A percentile compares a stretch with the other conserved stretches of the same genome.
These are phyloP conservation scores for Sisyra nigra DNA, from an alignment of 2,888 invertebrate genomes.

Conservation along the genomic window DNA sequence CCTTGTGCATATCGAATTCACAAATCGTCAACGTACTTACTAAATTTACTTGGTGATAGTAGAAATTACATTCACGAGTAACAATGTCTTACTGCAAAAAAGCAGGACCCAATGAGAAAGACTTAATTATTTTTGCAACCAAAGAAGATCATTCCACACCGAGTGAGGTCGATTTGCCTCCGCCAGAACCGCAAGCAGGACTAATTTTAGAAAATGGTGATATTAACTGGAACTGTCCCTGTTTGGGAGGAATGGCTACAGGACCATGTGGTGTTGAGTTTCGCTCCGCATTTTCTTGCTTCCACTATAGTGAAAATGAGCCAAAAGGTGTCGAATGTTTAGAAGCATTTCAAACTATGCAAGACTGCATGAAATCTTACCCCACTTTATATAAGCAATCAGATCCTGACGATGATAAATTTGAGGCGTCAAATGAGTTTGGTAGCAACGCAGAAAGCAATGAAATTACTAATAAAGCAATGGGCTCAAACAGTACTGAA, in stretches of 20 bases:
- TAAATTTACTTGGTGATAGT: constrained; percentile 25
- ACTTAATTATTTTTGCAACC: constrained; percentile 67
- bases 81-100: constrained; percentile 31
- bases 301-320: constrained; percentile 78
- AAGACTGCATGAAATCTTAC: constrained; percentile 74
- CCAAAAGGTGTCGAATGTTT: constrained; percentile 90
- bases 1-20: constrained; percentile 36
- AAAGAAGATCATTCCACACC: constrained; percentile 63
- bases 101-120: constrained; percentile 45
- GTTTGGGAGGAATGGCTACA: constrained; percentile 93
- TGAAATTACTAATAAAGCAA: no score
- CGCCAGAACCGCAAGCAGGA: constrained; percentile 60
- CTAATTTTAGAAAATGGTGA: constrained; percentile 70
- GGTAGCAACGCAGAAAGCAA: no score
- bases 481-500: no score
- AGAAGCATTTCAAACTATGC: constrained; percentile 80
- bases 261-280: constrained; percentile 92
- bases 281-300: constrained; percentile 87
- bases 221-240: constrained; percentile 96
- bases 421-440: constrained; percentile 13
- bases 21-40: constrained; percentile 30
- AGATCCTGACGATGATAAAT: constrained; percentile 42
- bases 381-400: constrained; percentile 71
- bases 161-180: constrained; percentile 50
- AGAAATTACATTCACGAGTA: constrained; percentile 21